These are phyloP conservation scores for Hemistola chrysoprasaria DNA, from an alignment of 2,888 invertebrate genomes.

Conservation along the genomic window DNA sequence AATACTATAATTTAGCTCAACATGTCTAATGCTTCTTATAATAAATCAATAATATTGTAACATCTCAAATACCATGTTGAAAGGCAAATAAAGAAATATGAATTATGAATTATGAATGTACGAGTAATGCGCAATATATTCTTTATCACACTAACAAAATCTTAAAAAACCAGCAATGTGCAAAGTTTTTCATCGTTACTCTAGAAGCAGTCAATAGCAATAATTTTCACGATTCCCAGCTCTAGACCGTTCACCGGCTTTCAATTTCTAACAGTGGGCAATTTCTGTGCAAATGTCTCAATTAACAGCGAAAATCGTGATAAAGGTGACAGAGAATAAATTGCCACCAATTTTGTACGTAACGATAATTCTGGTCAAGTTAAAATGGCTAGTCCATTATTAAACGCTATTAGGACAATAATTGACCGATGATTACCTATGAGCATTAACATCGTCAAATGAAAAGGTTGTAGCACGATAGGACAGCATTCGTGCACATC, in stretches of 20 bases:
- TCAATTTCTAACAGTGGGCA: slow-evolving; percentile 44
- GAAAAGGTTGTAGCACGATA: not conserved
- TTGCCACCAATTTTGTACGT: slow-evolving; percentile 57
- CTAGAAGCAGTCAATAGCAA: slow-evolving; percentile 26
- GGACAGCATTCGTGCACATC: no score
- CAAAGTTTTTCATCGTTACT: slow-evolving; percentile 1
- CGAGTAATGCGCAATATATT: no score
- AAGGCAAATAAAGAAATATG: no score
- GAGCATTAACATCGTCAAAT: not conserved
- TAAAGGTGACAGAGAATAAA: slow-evolving; percentile 64
- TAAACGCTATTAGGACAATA: slow-evolving; percentile 41
- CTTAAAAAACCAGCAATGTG: slow-evolving; percentile 14
- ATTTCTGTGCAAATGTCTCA: slow-evolving; percentile 71
- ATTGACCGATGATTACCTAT: slow-evolving; percentile 31
- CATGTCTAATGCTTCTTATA: no score
- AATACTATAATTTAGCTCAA: no score
- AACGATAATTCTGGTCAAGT: slow-evolving; percentile 53
- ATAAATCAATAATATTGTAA: no score
- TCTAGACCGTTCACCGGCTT: slow-evolving; percentile 36
- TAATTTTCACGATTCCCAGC: slow-evolving; percentile 34
- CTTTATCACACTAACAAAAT: no score
- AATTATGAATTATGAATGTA: no score
- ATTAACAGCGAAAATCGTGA: slow-evolving; percentile 65
- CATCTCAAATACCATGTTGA: no score
- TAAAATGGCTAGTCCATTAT: slow-evolving; percentile 41